Evolutionary conservation across 30 jellyfish, hydroid and myxozoan species (phyloP).

Genomic region (Cassiopea andromeda): DNA sequence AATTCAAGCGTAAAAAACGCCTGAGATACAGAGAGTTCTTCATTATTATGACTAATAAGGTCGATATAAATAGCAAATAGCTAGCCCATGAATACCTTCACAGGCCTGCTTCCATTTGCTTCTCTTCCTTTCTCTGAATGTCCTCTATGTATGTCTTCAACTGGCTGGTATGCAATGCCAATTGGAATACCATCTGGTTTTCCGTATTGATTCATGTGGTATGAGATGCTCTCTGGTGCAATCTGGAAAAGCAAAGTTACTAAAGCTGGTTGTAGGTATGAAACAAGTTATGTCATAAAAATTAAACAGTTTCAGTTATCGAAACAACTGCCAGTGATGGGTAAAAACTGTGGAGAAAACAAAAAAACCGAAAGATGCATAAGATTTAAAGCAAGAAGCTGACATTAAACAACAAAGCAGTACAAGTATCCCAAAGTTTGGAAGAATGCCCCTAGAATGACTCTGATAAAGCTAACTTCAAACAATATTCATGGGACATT

Average conservation of each 20-base stretch:
- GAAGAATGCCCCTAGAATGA: no score
- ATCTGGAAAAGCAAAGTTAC: conserved; percentile 13
- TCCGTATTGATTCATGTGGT: conserved; percentile 63
- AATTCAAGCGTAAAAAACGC: background rate
- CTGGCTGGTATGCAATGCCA: conserved; percentile 47
- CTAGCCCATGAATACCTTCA: conserved; percentile 54
- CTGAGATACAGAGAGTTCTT: background rate
- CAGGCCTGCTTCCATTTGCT: conserved; percentile 22
- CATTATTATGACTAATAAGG: background rate
- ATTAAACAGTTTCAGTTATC: background rate
- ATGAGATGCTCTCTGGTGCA: conserved; percentile 54
- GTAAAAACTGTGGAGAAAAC: no score
- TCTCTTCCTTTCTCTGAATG: conserved; percentile 30
- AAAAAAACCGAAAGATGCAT: no score
- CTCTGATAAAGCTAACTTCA: no score
- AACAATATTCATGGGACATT: no score
- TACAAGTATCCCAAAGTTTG: no score
- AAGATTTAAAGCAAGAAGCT: no score
- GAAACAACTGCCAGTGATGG: background rate
- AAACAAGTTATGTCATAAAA: background rate
- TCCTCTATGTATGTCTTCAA: conserved; percentile 57
- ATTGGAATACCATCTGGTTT: conserved; percentile 73
- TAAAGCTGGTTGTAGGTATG: background rate
- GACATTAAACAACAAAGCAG: no score
- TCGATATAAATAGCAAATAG: background rate